A percentile compares a stretch with the other conserved stretches of the same genome.
These are phyloP conservation scores for Triops longicaudatus DNA, from an alignment of 1,140 invertebrate genomes.

Conservation along the genomic window DNA sequence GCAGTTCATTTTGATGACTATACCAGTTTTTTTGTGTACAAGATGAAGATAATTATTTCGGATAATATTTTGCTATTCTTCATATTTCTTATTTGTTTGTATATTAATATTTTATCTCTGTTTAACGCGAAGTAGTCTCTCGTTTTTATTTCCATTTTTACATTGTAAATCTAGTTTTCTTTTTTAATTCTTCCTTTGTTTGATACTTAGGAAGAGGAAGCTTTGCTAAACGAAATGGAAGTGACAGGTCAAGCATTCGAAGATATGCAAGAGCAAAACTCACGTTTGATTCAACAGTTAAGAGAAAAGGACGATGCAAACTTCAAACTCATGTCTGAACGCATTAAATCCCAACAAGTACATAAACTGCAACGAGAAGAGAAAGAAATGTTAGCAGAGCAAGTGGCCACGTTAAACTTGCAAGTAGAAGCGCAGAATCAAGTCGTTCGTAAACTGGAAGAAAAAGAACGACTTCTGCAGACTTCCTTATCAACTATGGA, in stretches of 20 bases:
- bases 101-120: not conserved
- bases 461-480: constrained; percentile 90
- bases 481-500: constrained; percentile 87
- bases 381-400: constrained; percentile 79
- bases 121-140: not conserved
- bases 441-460: constrained; percentile 88
- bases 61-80: not conserved
- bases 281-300: constrained; percentile 86
- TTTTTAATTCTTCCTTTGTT: not conserved
- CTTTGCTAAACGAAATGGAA: constrained; percentile 96
- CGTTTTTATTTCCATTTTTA: not conserved
- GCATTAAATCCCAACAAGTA: constrained; percentile 93
- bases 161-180: not conserved
- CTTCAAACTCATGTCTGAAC: constrained; percentile 97
- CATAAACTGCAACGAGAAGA: constrained; percentile 91
- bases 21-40: not conserved
- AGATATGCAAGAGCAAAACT: constrained; percentile 99
- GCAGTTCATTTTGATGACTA: not conserved
- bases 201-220: constrained; percentile 76
- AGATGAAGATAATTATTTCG: not conserved
- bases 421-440: constrained; percentile 93
- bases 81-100: constrained; percentile 15
- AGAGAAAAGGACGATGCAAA: constrained; percentile 98
- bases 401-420: constrained; percentile 75
- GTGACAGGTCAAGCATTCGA: constrained; percentile 98